Conservation (phyloP, 2,113 vertebrate genomes). For the Nipponia nippon region DNA sequence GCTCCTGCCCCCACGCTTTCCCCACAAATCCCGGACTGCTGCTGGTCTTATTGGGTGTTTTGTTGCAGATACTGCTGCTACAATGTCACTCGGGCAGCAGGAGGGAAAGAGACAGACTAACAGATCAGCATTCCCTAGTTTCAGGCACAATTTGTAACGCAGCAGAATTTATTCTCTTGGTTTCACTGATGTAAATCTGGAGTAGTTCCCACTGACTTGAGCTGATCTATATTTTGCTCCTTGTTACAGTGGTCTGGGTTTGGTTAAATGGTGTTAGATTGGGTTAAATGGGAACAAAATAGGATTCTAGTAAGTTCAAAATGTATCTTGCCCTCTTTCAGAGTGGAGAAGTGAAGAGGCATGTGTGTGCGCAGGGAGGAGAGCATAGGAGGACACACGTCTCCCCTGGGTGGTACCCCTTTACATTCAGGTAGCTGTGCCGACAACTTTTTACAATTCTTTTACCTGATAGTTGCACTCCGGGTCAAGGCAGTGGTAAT, state of each 20-base stretch:
- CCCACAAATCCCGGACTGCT: background rate
- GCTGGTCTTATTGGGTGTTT: background rate
- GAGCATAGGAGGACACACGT: background rate
- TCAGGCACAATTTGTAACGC: background rate
- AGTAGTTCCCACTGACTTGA: background rate
- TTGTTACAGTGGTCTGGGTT: rapidly evolving
- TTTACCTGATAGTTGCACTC: conserved; percentile 99
- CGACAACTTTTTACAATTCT: background rate
- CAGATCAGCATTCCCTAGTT: background rate
- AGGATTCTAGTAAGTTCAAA: background rate
- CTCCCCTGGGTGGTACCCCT: background rate
- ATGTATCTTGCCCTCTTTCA: background rate
- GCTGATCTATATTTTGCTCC: background rate
- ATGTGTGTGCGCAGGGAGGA: rapidly evolving
- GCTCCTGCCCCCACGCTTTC: conserved; percentile 1
- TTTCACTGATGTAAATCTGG: background rate
- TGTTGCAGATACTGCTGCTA: background rate
- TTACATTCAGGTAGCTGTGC: background rate
- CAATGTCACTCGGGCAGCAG: background rate
- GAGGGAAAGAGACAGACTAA: background rate
- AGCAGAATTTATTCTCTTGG: background rate
- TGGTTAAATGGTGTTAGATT: background rate
- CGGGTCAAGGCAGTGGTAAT: conserved; percentile 98
- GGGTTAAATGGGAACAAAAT: background rate
- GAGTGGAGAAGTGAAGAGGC: background rate